Conservation (phyloP, 2,113 vertebrate species). For the Ammodytes dubius region DNA sequence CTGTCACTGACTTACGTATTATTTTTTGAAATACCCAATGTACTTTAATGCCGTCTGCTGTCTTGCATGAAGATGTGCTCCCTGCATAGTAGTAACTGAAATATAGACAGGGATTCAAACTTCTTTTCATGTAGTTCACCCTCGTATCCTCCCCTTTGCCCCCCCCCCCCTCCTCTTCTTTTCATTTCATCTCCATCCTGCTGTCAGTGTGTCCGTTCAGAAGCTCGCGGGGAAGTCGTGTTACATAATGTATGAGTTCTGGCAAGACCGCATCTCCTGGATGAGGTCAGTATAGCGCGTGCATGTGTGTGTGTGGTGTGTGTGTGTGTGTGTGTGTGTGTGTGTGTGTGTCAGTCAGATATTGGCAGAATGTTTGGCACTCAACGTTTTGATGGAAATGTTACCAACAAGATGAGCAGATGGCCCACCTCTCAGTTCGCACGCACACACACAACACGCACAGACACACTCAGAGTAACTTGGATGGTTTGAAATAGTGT, state of each 20-base stretch:
- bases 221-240: constrained; percentile 88
- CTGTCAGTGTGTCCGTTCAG: constrained; percentile 90
- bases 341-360: constrained; percentile 36
- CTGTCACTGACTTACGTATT: too few species aligned
- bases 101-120: constrained; percentile 25
- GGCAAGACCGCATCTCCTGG: constrained; percentile 95
- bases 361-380: constrained; percentile 73
- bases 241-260: constrained; percentile 95
- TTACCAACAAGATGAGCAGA: constrained; percentile 75
- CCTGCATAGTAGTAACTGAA: background rate
- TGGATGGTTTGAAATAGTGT: constrained; percentile 20
- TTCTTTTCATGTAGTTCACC: constrained; percentile 5
- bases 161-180: constrained; percentile 35
- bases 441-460: constrained; percentile 27
- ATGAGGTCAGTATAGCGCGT: constrained; percentile 87
- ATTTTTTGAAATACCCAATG: too few species aligned
- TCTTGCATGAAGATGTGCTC: background rate
- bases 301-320: constrained; percentile 51
- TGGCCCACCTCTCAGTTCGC: constrained; percentile 61
- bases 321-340: constrained; percentile 35
- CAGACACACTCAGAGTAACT: background rate
- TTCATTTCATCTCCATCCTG: constrained; percentile 30
- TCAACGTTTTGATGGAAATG: constrained; percentile 70
- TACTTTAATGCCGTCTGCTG: constrained; percentile 8
- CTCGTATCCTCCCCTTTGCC: constrained; percentile 31